phyloP scores from a whole-genome alignment of 1,140 invertebrate genomes.

The Cotesia typhae region DNA sequence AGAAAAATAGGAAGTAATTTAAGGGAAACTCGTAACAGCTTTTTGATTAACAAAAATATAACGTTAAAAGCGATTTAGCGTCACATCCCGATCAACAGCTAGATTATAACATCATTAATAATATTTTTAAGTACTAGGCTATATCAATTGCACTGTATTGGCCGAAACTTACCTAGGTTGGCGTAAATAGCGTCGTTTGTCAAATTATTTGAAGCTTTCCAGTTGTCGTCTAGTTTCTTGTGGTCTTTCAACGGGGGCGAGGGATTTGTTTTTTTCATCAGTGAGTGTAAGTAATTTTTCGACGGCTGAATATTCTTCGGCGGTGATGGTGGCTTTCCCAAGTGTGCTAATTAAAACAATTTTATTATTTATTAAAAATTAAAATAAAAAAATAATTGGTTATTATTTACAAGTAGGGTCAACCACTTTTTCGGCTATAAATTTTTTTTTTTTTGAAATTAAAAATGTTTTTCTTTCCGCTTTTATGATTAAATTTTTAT shows the following conservation, averaged over 20 bases:
- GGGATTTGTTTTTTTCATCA: conserved; percentile 50
- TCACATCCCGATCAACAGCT: background rate
- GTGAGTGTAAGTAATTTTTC: conserved; percentile 67
- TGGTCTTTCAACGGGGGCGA: conserved; percentile 56
- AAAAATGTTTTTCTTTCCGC: too few species aligned
- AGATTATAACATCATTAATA: background rate
- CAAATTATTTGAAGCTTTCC: conserved; percentile 3
- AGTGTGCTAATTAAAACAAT: conserved; percentile 58
- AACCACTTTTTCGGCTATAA: too few species aligned
- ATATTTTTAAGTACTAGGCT: background rate
- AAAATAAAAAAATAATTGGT: background rate
- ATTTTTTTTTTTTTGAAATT: too few species aligned
- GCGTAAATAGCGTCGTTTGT: conserved; percentile 75
- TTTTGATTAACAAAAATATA: too few species aligned
- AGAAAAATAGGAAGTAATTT: too few species aligned
- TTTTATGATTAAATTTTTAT: too few species aligned
- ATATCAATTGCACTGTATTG: conserved; percentile 65
- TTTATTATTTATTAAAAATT: background rate
- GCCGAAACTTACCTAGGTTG: conserved; percentile 75
- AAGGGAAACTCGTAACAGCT: too few species aligned
- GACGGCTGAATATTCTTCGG: conserved; percentile 66
- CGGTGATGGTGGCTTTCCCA: conserved; percentile 71
- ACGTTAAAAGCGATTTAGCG: too few species aligned
- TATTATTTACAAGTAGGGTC: too few species aligned
- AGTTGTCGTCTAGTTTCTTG: background rate